phyloP scores from a whole-genome alignment of 2,797 vertebrate genomes.

The Sebastiscus tertius region DNA sequence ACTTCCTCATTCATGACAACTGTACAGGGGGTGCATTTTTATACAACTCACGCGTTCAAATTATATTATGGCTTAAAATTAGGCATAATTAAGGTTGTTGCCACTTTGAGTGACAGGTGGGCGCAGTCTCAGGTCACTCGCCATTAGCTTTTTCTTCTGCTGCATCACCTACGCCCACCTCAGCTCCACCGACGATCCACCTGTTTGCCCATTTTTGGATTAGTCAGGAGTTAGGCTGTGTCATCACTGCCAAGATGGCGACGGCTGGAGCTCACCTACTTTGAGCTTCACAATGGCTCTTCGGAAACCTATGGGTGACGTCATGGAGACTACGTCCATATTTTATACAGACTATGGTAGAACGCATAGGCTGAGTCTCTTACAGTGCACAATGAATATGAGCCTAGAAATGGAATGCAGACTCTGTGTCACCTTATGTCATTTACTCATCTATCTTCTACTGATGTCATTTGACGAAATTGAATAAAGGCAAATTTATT shows the following conservation, averaged over 20 bases:
- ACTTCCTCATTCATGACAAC: no score
- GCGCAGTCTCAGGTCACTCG: no score
- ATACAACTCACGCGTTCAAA: no score
- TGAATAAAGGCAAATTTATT: constrained; percentile 38
- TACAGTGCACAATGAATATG: not conserved
- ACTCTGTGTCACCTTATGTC: not conserved
- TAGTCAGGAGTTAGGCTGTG: not conserved
- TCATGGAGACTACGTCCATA: not conserved
- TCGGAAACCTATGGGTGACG: not conserved
- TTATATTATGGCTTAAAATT: no score
- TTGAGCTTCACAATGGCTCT: no score
- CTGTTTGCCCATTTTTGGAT: no score
- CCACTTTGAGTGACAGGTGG: no score
- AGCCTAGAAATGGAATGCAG: not conserved
- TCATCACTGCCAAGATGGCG: not conserved
- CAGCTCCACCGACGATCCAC: fast-evolving
- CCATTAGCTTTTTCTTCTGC: no score
- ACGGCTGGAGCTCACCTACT: no score
- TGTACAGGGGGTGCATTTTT: no score
- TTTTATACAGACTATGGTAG: not conserved
- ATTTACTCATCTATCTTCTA: constrained; percentile 14
- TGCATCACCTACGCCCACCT: no score
- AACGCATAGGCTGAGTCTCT: not conserved
- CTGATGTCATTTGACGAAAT: constrained; percentile 5
- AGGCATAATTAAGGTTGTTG: no score